phyloP scores from a whole-genome alignment of 2,888 invertebrate species.

The Epirrhoe tristata region DNA sequence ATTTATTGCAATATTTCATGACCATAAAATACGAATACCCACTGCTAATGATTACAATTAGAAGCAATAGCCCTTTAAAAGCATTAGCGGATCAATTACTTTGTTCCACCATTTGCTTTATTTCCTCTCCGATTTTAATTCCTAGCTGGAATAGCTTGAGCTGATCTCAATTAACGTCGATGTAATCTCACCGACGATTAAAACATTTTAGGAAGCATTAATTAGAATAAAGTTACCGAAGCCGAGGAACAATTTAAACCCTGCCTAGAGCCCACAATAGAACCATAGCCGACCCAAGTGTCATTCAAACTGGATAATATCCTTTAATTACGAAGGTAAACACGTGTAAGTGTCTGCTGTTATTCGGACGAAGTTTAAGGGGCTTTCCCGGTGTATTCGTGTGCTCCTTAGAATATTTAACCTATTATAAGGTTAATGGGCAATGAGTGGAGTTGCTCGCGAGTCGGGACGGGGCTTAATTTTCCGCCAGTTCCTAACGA shows the following conservation, averaged over 20 bases:
- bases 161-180: slow-evolving; percentile 34
- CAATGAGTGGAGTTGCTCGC: slow-evolving; percentile 65
- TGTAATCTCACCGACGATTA: slow-evolving; percentile 25
- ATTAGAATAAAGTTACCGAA: slow-evolving; percentile 10
- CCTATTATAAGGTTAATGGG: slow-evolving; percentile 79
- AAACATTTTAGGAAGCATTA: slow-evolving; percentile 19
- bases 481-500: slow-evolving; percentile 70
- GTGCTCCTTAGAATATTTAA: slow-evolving; percentile 79
- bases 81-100: slow-evolving; percentile 41
- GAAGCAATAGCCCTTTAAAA: slow-evolving; percentile 39
- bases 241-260: slow-evolving; percentile 13
- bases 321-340: slow-evolving; percentile 43
- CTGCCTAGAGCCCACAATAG: slow-evolving; percentile 9
- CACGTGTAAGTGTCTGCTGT: slow-evolving; percentile 38
- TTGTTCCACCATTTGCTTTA: slow-evolving; percentile 40
- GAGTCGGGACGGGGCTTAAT: slow-evolving; percentile 61
- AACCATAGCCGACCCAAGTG: slow-evolving; percentile 24
- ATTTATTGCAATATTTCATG: slow-evolving; percentile 35
- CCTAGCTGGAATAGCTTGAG: slow-evolving; percentile 30
- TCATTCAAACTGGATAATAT: slow-evolving; percentile 43
- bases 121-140: slow-evolving; percentile 33
- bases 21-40: slow-evolving; percentile 27
- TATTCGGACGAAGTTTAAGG: slow-evolving; percentile 51
- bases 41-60: slow-evolving; percentile 43
- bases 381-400: slow-evolving; percentile 55